A percentile compares a stretch with the other conserved stretches of the same genome.
phyloP scores from a whole-genome alignment of 2,113 vertebrate genomes.

The Psammodynastes pulverulentus region DNA sequence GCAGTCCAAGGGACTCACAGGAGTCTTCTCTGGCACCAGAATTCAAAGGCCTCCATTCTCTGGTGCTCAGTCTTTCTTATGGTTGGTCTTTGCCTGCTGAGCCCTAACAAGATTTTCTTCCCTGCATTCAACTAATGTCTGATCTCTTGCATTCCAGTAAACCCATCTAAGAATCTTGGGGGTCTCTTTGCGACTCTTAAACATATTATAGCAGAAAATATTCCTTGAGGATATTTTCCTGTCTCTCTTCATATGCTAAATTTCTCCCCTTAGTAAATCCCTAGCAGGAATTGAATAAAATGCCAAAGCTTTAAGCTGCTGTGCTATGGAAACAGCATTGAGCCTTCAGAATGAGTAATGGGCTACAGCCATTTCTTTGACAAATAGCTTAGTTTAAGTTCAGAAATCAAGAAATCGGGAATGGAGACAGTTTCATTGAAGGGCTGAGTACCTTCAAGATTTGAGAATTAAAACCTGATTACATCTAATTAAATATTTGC shows the following conservation, averaged over 20 bases:
- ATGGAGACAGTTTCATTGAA: neutral
- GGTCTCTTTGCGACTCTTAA: neutral
- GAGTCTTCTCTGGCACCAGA: too few relatives aligned
- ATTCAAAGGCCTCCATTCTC: too few relatives aligned
- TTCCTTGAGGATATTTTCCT: too few relatives aligned
- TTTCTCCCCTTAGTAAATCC: neutral
- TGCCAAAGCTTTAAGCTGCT: neutral
- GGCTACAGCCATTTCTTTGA: neutral
- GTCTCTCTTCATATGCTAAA: too few relatives aligned
- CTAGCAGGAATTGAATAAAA: neutral
- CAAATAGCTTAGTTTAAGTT: neutral
- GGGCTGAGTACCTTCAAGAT: neutral
- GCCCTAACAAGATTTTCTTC: neutral
- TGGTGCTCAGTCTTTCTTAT: too few relatives aligned
- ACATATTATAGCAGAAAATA: neutral
- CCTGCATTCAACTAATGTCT: neutral
- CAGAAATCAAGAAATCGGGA: neutral
- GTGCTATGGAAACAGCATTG: neutral
- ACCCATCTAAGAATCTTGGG: neutral
- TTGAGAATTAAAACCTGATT: neutral
- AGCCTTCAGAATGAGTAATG: neutral
- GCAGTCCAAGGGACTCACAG: too few relatives aligned
- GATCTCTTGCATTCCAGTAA: neutral
- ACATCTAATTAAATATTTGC: neutral
- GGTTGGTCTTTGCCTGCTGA: constrained; percentile 26